Percentiles rank a stretch among this genome's conserved stretches.
phyloP scores from a whole-genome alignment of 1,140 invertebrate species.

The Ganaspis sp. region DNA sequence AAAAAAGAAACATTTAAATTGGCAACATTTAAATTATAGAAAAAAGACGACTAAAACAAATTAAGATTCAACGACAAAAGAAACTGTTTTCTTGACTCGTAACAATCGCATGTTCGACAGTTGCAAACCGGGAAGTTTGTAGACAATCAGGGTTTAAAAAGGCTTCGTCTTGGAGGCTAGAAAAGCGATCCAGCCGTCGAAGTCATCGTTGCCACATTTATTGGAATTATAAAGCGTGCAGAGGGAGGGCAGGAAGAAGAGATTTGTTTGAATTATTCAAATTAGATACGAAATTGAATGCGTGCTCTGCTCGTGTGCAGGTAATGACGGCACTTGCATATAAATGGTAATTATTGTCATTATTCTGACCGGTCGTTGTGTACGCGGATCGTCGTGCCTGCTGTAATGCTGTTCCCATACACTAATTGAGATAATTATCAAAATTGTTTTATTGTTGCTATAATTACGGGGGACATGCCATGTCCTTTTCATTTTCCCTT shows the following conservation, averaged over 20 bases:
- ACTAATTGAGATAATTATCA: conserved; percentile 76
- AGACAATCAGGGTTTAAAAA: not conserved
- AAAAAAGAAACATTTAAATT: conserved; percentile 1
- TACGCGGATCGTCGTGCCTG: conserved; percentile 61
- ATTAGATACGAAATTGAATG: conserved; percentile 77
- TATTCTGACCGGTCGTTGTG: conserved; percentile 73
- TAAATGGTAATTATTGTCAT: conserved; percentile 78
- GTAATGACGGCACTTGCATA: conserved; percentile 77
- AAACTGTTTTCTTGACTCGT: not conserved
- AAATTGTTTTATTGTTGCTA: conserved; percentile 77
- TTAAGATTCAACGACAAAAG: not conserved
- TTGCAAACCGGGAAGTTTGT: not conserved
- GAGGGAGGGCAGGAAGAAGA: conserved; percentile 75
- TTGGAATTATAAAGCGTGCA: conserved; percentile 75
- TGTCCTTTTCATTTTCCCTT: conserved; percentile 49
- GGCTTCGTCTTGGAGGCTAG: not conserved
- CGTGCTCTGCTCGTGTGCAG: conserved; percentile 76
- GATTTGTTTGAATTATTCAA: conserved; percentile 77
- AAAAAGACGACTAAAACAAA: not conserved
- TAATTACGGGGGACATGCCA: conserved; percentile 74
- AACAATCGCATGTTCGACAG: not conserved
- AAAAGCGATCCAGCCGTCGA: conserved; percentile 33
- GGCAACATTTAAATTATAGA: not conserved
- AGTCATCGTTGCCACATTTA: conserved; percentile 65
- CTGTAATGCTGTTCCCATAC: conserved; percentile 74